These are phyloP conservation scores for Alloscopus bannaensis DNA, from an alignment of 2,888 invertebrate genomes.

Conservation along the genomic window DNA sequence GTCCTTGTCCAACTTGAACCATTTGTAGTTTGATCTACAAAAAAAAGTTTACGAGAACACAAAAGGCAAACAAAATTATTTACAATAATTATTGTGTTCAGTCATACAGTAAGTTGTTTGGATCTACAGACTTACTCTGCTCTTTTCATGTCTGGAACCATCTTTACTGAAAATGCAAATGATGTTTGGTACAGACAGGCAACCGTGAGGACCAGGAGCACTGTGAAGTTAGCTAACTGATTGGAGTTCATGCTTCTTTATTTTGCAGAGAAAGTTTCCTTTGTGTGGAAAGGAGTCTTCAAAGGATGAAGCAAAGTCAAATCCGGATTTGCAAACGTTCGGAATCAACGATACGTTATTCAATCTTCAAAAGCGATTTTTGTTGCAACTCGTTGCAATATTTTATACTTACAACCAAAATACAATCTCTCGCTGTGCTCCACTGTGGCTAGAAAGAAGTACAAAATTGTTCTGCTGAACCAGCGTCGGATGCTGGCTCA, in stretches of 20 bases:
- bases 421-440: too few relatives aligned
- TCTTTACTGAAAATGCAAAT: conserved; percentile 37
- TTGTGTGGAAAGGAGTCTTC: neutral
- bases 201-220: conserved; percentile 28
- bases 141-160: conserved; percentile 44
- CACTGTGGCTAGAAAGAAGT: too few relatives aligned
- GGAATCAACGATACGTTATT: too few relatives aligned
- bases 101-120: neutral
- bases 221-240: neutral
- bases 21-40: conserved; percentile 46
- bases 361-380: too few relatives aligned
- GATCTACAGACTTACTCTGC: conserved; percentile 37
- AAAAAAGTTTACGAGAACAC: conserved; percentile 4
- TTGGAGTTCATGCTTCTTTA: neutral
- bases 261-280: neutral
- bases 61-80: conserved; percentile 13
- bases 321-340: too few relatives aligned
- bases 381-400: too few relatives aligned
- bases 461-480: too few relatives aligned
- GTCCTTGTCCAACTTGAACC: conserved; percentile 56
- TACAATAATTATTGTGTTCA: too few relatives aligned
- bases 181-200: conserved; percentile 37
- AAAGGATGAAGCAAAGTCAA: neutral
- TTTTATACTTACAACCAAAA: too few relatives aligned
- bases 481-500: too few relatives aligned